Evolutionary conservation across 2,113 vertebrate genomes (phyloP).

Genomic region (Prionailurus bengalensis): DNA sequence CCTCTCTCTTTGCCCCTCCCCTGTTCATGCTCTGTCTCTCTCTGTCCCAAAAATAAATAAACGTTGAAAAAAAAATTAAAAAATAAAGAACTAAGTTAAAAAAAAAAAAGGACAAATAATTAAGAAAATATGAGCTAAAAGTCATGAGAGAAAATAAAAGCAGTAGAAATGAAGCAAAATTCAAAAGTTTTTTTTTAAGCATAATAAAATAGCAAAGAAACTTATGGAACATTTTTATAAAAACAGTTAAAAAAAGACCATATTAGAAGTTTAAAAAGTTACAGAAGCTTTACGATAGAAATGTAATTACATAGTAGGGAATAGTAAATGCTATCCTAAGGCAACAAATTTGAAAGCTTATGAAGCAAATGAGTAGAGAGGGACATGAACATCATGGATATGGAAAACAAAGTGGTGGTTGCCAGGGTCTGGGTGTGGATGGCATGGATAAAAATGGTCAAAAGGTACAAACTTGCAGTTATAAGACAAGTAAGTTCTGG

Average conservation of each 20-base stretch:
- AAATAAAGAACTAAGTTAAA: too few species aligned
- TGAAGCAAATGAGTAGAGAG: background rate
- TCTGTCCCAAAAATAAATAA: too few species aligned
- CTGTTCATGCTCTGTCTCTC: too few species aligned
- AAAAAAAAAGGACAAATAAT: background rate
- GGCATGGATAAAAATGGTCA: background rate
- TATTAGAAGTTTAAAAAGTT: background rate
- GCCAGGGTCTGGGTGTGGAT: background rate
- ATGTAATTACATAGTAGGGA: background rate
- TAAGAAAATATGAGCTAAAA: background rate
- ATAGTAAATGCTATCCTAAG: background rate
- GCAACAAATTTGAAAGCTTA: slow-evolving; percentile 1
- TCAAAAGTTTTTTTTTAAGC: background rate
- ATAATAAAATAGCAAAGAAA: background rate
- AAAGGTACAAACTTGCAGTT: background rate
- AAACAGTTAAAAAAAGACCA: background rate
- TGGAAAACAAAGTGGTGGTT: background rate
- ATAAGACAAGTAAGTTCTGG: background rate
- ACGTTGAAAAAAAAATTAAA: background rate
- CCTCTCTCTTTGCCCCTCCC: too few species aligned
- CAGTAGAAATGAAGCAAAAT: background rate
- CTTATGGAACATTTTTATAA: background rate
- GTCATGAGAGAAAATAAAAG: slow-evolving; percentile 26
- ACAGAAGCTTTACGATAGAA: background rate
- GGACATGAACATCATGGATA: background rate